These are phyloP conservation scores for Mastomys coucha DNA, from an alignment of 2,113 vertebrate species.

Conservation along the genomic window DNA sequence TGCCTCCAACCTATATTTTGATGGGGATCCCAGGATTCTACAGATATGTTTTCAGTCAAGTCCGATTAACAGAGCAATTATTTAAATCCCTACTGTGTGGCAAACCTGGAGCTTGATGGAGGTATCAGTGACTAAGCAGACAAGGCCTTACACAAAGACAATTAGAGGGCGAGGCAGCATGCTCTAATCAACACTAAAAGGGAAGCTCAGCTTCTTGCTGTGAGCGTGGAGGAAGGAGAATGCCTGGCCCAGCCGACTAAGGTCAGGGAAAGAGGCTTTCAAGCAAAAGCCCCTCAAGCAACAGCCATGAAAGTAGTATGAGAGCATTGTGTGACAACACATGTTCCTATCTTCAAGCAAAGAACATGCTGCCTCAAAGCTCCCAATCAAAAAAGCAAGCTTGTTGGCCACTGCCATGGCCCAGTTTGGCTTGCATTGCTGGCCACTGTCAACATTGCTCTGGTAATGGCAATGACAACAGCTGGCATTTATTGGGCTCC, in stretches of 20 bases:
- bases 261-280: constrained; percentile 50
- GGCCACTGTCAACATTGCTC: not conserved
- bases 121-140: constrained; percentile 51
- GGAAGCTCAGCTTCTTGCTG: constrained; percentile 23
- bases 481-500: not conserved
- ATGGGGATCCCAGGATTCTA: not conserved
- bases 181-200: constrained; percentile 58
- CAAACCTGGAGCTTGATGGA: constrained; percentile 2
- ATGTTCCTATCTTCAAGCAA: constrained; percentile 18
- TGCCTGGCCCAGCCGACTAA: rapidly evolving
- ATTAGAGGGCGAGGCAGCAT: constrained; percentile 62
- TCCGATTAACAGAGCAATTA: not conserved
- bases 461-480: not conserved
- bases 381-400: not conserved
- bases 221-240: constrained; percentile 25
- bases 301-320: not conserved
- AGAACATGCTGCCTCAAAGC: not conserved
- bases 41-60: not conserved
- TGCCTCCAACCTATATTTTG: not conserved
- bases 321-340: not conserved
- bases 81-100: not conserved
- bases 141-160: constrained; percentile 28
- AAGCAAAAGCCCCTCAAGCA: not conserved
- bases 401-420: not conserved
- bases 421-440: not conserved